Conservation (phyloP, 2,888 invertebrate genomes). For the Parnassius apollo region DNA sequence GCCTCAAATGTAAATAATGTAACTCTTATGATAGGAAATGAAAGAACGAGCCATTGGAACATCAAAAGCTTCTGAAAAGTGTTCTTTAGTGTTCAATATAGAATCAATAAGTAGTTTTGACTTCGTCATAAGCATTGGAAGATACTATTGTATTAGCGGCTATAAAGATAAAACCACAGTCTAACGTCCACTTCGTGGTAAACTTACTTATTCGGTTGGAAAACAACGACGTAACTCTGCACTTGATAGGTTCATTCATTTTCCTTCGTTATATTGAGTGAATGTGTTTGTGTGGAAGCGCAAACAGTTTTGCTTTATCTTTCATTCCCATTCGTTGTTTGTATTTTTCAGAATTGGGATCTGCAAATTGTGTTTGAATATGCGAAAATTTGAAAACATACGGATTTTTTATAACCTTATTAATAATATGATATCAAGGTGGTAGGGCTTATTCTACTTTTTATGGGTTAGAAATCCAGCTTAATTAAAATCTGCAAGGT, state of each 20-base stretch:
- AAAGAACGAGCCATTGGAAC: neutral
- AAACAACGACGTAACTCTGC: slow-evolving; percentile 4
- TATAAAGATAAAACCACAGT: slow-evolving; percentile 10
- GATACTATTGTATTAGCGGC: neutral
- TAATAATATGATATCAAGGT: no score
- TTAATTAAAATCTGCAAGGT: no score
- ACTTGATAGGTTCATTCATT: slow-evolving; percentile 5
- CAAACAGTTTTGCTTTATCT: no score
- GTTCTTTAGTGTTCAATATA: slow-evolving; percentile 1
- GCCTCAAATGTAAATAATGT: neutral
- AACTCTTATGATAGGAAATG: neutral
- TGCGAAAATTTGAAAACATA: no score
- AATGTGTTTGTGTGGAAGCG: no score
- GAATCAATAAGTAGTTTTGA: slow-evolving; percentile 4
- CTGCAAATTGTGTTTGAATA: no score
- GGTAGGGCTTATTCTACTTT: no score
- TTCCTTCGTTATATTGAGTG: neutral
- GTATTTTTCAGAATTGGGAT: no score
- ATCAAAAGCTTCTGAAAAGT: neutral
- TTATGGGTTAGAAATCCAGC: no score
- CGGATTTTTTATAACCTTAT: no score
- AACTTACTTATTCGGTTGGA: neutral
- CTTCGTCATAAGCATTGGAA: neutral
- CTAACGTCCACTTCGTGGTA: neutral
- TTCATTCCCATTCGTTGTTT: no score